A percentile compares a stretch with the other conserved stretches of the same genome.
These are phyloP conservation scores for Neomicropteryx cornuta DNA, from an alignment of 1,140 invertebrate genomes.

Conservation along the genomic window DNA sequence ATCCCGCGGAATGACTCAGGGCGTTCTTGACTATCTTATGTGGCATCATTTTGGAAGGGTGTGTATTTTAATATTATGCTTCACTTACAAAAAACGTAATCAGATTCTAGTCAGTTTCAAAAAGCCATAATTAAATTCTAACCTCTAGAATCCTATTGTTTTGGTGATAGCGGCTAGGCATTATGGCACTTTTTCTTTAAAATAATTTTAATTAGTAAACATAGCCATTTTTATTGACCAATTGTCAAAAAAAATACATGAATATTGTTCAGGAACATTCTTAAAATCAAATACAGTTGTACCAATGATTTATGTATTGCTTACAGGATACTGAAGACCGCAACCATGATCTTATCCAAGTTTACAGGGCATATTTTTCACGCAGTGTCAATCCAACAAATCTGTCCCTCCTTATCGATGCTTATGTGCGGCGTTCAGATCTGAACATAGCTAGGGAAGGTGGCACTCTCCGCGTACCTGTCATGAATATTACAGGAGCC, in stretches of 20 bases:
- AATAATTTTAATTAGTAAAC: too few species aligned
- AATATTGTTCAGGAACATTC: too few species aligned
- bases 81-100: too few species aligned
- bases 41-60: constrained; percentile 95
- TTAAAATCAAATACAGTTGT: too few species aligned
- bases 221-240: too few species aligned
- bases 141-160: too few species aligned
- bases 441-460: constrained; percentile 63
- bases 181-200: too few species aligned
- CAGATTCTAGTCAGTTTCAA: too few species aligned
- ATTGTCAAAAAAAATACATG: too few species aligned
- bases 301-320: neutral
- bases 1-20: constrained; percentile 87
- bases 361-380: constrained; percentile 87
- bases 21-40: constrained; percentile 95
- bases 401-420: constrained; percentile 87
- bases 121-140: too few species aligned
- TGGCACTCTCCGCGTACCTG: constrained; percentile 57
- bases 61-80: constrained; percentile 38
- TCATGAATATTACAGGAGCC: constrained; percentile 89
- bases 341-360: constrained; percentile 81
- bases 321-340: constrained; percentile 62
- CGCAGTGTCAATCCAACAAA: constrained; percentile 88
- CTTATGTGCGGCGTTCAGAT: constrained; percentile 84
- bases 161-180: too few species aligned